A percentile compares a stretch with the other conserved stretches of the same genome.
phyloP scores from a whole-genome alignment of 1,140 invertebrate species.

The Zeugodacus cucurbitae region DNA sequence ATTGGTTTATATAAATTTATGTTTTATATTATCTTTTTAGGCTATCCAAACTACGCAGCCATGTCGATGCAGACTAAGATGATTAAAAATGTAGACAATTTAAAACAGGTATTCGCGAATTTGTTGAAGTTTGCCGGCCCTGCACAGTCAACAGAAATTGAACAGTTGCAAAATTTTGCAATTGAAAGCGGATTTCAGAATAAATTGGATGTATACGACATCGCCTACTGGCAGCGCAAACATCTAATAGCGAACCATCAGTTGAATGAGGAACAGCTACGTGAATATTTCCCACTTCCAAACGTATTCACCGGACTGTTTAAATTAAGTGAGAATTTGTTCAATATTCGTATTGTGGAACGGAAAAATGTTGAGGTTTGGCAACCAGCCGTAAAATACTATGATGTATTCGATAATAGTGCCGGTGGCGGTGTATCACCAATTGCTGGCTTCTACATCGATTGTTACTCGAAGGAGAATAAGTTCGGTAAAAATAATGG shows the following conservation, averaged over 20 bases:
- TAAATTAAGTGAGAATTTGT: conserved; percentile 78
- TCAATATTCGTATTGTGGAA: conserved; percentile 85
- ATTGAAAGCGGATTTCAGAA: conserved; percentile 76
- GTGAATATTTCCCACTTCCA: conserved; percentile 86
- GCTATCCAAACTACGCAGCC: conserved; percentile 82
- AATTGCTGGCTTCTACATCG: conserved; percentile 84
- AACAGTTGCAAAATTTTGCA: conserved; percentile 80
- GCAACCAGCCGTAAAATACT: conserved; percentile 88
- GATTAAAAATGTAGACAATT: conserved; percentile 84
- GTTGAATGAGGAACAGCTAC: conserved; percentile 77
- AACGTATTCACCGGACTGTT: conserved; percentile 82
- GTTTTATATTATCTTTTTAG: background rate
- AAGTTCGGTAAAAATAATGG: conserved; percentile 71
- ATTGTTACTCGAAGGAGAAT: conserved; percentile 78
- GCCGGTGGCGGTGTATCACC: conserved; percentile 68
- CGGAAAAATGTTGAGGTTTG: conserved; percentile 75
- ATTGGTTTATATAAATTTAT: background rate
- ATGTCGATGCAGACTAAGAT: conserved; percentile 96
- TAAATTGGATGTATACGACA: conserved; percentile 83
- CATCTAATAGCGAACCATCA: conserved; percentile 74
- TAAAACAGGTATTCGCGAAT: conserved; percentile 78
- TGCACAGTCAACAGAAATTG: conserved; percentile 81
- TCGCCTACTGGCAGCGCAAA: conserved; percentile 86
- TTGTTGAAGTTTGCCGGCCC: conserved; percentile 76
- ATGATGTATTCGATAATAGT: conserved; percentile 81